Conservation (phyloP, 2,888 invertebrate genomes). For the Philonicus albiceps region DNA sequence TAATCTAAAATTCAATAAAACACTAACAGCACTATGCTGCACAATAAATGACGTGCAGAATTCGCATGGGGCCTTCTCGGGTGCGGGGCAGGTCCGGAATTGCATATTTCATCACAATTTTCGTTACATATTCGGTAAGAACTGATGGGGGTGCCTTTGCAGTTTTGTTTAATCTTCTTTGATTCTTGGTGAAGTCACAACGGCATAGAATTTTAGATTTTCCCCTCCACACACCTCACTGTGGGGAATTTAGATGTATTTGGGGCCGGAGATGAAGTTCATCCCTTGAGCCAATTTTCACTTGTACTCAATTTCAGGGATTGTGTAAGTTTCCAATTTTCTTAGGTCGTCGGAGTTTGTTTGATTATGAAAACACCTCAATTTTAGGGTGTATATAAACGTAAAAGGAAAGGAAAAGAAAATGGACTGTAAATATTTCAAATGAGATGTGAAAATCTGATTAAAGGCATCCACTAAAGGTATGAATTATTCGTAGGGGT, state of each 20-base stretch:
- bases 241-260: background rate
- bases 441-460: background rate
- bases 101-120: background rate
- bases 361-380: background rate
- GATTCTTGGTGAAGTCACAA: background rate
- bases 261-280: background rate
- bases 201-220: background rate
- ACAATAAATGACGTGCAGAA: background rate
- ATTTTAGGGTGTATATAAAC: background rate
- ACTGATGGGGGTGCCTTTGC: background rate
- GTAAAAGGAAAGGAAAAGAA: background rate
- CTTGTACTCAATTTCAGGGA: background rate
- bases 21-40: background rate
- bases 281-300: background rate
- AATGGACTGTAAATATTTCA: background rate
- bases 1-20: conserved; percentile 15
- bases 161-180: background rate
- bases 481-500: background rate
- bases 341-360: background rate
- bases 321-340: background rate
- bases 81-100: background rate
- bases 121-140: background rate
- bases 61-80: background rate
- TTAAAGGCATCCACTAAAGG: background rate
- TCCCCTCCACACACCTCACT: background rate